These are phyloP conservation scores for Clarias fuscus DNA, from an alignment of 2,797 vertebrate species.

Conservation along the genomic window DNA sequence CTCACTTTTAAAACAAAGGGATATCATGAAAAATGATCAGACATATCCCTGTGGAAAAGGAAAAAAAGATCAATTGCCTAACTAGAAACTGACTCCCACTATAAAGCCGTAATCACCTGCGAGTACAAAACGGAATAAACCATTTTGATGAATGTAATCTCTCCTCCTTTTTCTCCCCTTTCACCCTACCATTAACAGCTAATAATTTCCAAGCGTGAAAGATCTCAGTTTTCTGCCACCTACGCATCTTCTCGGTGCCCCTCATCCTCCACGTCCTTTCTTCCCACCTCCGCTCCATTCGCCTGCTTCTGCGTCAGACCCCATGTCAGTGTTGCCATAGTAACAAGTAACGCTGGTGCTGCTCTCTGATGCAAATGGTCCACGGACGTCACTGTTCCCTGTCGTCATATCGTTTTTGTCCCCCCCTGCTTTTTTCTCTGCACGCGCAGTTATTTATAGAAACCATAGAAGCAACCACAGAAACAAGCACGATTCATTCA, in stretches of 20 bases:
- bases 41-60: not conserved
- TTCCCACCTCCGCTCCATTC: slow-evolving; percentile 42
- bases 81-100: not conserved
- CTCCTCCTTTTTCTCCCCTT: not conserved
- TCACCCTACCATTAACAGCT: not conserved
- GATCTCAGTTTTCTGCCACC: slow-evolving; percentile 48
- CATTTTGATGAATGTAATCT: slow-evolving; percentile 1
- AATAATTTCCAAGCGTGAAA: slow-evolving; percentile 22
- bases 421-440: slow-evolving; percentile 23
- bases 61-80: not conserved
- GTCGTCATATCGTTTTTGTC: slow-evolving; percentile 28
- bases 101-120: not conserved
- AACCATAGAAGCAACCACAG: slow-evolving; percentile 21
- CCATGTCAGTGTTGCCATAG: slow-evolving; percentile 77
- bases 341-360: slow-evolving; percentile 72
- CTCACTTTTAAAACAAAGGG: not conserved
- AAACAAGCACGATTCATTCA: slow-evolving; percentile 40
- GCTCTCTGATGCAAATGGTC: slow-evolving; percentile 71
- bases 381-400: slow-evolving; percentile 64
- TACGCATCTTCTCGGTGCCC: slow-evolving; percentile 50
- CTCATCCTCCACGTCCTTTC: slow-evolving; percentile 53
- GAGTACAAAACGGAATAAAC: not conserved
- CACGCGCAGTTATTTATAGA: slow-evolving; percentile 52
- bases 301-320: slow-evolving; percentile 66
- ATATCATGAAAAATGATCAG: not conserved